phyloP scores from a whole-genome alignment of 2,888 invertebrate genomes.

The Argyresthia albistria region DNA sequence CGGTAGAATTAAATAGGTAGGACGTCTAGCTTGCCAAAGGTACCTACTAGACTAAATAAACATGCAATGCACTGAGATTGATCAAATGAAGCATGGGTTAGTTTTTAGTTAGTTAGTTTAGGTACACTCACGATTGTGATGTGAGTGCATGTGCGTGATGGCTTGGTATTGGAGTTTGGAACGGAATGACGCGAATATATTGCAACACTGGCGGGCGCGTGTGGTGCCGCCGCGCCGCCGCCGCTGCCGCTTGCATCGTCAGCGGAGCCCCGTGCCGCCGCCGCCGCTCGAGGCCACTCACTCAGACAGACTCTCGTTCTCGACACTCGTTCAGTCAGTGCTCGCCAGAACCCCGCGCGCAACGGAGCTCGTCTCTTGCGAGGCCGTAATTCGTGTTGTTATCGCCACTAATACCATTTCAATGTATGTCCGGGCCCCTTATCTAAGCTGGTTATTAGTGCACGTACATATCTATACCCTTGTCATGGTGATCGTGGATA shows the following conservation, averaged over 20 bases:
- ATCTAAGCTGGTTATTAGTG: background rate
- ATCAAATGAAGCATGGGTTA: too few relatives aligned
- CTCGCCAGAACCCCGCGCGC: slow-evolving; percentile 42
- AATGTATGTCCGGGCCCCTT: background rate
- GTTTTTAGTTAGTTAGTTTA: too few relatives aligned
- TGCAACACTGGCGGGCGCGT: slow-evolving; percentile 33
- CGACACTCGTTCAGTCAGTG: slow-evolving; percentile 29
- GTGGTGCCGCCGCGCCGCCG: slow-evolving; percentile 5
- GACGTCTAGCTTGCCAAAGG: too few relatives aligned
- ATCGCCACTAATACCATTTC: slow-evolving; percentile 18
- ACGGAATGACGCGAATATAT: slow-evolving; percentile 63
- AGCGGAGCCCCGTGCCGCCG: slow-evolving; percentile 20
- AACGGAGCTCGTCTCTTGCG: slow-evolving; percentile 10
- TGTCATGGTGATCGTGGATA: background rate
- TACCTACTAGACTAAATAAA: too few relatives aligned
- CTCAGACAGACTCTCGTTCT: too few relatives aligned
- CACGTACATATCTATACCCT: background rate
- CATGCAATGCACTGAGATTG: too few relatives aligned
- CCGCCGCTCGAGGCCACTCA: slow-evolving; percentile 2
- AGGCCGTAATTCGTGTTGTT: slow-evolving; percentile 6
- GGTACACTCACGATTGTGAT: background rate
- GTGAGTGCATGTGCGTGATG: slow-evolving; percentile 49
- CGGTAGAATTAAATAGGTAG: too few relatives aligned
- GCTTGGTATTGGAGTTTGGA: slow-evolving; percentile 31
- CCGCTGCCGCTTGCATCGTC: background rate